A percentile compares a stretch with the other conserved stretches of the same genome.
Evolutionary conservation across 2,113 vertebrate species (phyloP).

Genomic region (Empidonax traillii): DNA sequence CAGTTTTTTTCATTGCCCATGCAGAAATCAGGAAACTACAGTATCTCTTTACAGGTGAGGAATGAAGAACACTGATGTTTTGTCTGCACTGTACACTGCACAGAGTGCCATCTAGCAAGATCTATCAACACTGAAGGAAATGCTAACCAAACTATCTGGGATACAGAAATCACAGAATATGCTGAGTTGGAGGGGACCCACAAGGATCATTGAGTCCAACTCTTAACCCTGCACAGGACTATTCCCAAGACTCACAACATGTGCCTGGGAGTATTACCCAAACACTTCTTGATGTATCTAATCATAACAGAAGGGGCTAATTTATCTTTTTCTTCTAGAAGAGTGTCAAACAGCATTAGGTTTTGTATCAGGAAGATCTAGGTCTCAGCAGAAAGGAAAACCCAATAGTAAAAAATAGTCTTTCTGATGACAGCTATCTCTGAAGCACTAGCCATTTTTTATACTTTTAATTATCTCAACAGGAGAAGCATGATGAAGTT

Average conservation of each 20-base stretch:
- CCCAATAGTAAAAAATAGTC: background rate
- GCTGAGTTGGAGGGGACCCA: background rate
- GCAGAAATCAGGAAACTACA: background rate
- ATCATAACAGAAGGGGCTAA: background rate
- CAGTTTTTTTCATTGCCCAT: background rate
- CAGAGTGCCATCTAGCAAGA: background rate
- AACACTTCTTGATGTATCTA: background rate
- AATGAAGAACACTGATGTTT: background rate
- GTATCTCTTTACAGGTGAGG: background rate
- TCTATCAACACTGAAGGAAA: background rate
- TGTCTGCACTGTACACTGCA: background rate
- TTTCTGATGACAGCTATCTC: background rate
- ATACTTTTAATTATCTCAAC: background rate
- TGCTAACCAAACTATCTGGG: background rate
- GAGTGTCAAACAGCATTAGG: background rate
- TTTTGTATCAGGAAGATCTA: background rate
- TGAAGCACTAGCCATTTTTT: background rate
- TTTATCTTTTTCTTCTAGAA: background rate
- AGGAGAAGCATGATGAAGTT: background rate
- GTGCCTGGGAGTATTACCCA: background rate
- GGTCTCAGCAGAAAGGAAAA: background rate
- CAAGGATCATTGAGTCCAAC: background rate
- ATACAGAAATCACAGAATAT: background rate
- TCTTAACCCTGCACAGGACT: background rate
- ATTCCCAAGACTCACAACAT: background rate